Percentiles rank a stretch among this genome's conserved stretches.
These are phyloP conservation scores for Tapirus terrestris DNA, from an alignment of 2,113 vertebrate species.

Conservation along the genomic window DNA sequence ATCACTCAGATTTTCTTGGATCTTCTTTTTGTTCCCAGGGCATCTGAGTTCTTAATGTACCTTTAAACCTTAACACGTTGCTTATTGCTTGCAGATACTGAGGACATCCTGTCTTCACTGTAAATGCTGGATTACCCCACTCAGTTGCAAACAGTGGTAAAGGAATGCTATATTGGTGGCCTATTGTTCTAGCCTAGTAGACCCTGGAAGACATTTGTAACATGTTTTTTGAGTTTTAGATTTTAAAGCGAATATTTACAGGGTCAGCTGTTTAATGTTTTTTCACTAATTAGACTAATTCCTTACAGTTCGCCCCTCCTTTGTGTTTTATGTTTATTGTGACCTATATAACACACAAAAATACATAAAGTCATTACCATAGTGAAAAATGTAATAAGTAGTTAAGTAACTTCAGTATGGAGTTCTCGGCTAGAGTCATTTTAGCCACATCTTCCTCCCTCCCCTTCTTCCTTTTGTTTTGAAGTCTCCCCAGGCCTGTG, in stretches of 20 bases:
- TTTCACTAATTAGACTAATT: conserved; percentile 77
- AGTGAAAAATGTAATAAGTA: conserved; percentile 47
- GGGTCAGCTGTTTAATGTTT: conserved; percentile 76
- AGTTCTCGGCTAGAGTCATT: conserved; percentile 39
- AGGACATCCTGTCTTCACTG: not conserved
- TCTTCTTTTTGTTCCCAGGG: not conserved
- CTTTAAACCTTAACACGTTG: conserved; percentile 64
- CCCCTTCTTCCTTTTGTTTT: conserved; percentile 56
- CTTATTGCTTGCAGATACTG: conserved; percentile 64
- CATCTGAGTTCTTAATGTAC: conserved; percentile 32
- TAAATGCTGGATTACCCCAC: not conserved
- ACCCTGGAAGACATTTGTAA: conserved; percentile 78
- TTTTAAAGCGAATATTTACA: conserved; percentile 75
- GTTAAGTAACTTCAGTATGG: conserved; percentile 59
- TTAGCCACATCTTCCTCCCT: conserved; percentile 25
- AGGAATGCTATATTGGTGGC: conserved; percentile 66
- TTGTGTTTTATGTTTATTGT: conserved; percentile 74
- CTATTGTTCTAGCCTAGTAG: conserved; percentile 73
- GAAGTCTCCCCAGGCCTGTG: conserved; percentile 46
- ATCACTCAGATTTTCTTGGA: conserved; percentile 38
- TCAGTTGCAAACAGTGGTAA: not conserved
- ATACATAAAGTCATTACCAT: conserved; percentile 60
- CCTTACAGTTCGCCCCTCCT: conserved; percentile 61
- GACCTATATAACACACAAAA: conserved; percentile 59
- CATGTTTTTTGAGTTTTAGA: conserved; percentile 80